Base-by-base conservation (phyloP, 1,140 invertebrate genomes). In the Euglossa dilemma region DNA sequence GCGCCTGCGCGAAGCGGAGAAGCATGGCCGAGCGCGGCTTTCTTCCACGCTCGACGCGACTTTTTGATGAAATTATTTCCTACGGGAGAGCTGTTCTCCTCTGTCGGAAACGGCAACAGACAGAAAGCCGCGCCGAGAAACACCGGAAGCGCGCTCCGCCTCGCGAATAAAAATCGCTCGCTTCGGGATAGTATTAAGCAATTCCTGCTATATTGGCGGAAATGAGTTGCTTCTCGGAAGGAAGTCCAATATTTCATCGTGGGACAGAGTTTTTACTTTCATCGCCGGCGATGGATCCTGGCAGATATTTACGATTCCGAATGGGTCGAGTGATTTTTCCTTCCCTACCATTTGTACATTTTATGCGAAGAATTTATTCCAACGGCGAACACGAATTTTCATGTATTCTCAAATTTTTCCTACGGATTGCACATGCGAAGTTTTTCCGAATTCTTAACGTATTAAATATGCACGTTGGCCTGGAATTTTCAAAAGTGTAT, bases 51-150 rank as follows among this genome's bases (percentile, higher is more conserved):
- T 84, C 70, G 54, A 83, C 76, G 45, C 71, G 78, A 88, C 85
- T 84, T 91, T 89, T 90, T 90, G 87, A 91, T 85, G 85, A 87
- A 91, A 92, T 92, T 87, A 91, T 86, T 88, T 86, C 80, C 64
- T 52, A 70, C 81, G 52, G 50, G 43, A 43, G 64, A 59, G 14
- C 54, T 7, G 36, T 88, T 83, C 85, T 77, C 57, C 71, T 59
- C 73, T 73, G 63, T 64, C 54, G n/a, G 56, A 71, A 80, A 64
- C 23, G 36, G 45, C 12, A 54, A 16, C 28, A 25, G 28, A 25
- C 52, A 18, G 52, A 36, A 45, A 47, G 25, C 43, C 28, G 25
- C 28, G 28, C 61, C 67, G 25, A 69, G 25, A 43, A 25, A 56
- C 14, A n/a, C 72, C 52, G 78, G 78, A 82, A 82, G 16, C 45